A percentile compares a stretch with the other conserved stretches of the same genome.
Conservation (phyloP, 2,888 invertebrate species). For the Andrena haemorrhoa region DNA sequence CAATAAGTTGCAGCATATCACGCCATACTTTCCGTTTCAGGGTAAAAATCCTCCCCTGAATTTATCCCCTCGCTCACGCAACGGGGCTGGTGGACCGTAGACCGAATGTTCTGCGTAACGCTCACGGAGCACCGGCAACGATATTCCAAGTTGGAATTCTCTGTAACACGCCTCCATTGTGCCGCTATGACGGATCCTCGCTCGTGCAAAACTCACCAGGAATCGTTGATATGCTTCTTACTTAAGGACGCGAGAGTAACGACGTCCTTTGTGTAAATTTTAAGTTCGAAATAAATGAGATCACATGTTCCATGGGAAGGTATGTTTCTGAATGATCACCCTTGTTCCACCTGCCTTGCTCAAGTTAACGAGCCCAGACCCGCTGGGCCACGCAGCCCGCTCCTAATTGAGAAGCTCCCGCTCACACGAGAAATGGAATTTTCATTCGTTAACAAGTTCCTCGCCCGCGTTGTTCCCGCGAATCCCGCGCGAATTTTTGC, state of each 20-base stretch:
- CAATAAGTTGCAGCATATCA: not conserved
- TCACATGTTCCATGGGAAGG: not conserved
- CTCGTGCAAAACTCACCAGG: not conserved
- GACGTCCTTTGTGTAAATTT: slow-evolving; percentile 9
- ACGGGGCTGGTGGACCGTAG: no score
- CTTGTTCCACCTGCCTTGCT: slow-evolving; percentile 3
- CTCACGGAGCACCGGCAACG: not conserved
- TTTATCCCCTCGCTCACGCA: not conserved
- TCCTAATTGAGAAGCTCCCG: slow-evolving; percentile 8
- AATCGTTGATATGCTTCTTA: slow-evolving; percentile 1
- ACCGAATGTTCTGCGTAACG: not conserved
- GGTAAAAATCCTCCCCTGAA: slow-evolving; percentile 72
- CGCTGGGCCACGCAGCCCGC: slow-evolving; percentile 4
- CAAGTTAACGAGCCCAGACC: not conserved
- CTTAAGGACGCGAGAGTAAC: not conserved
- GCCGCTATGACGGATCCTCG: not conserved
- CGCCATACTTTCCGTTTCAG: slow-evolving; percentile 53
- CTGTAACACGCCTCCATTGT: not conserved
- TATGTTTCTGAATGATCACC: slow-evolving; percentile 1
- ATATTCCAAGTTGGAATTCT: not conserved
- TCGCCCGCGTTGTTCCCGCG: slow-evolving; percentile 5
- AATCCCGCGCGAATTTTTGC: slow-evolving; percentile 5
- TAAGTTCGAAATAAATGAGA: slow-evolving; percentile 10
- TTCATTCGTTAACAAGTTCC: slow-evolving; percentile 15
- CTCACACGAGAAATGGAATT: not conserved